phyloP scores from a whole-genome alignment of 2,113 vertebrate species.

The Reinhardtius hippoglossoides region DNA sequence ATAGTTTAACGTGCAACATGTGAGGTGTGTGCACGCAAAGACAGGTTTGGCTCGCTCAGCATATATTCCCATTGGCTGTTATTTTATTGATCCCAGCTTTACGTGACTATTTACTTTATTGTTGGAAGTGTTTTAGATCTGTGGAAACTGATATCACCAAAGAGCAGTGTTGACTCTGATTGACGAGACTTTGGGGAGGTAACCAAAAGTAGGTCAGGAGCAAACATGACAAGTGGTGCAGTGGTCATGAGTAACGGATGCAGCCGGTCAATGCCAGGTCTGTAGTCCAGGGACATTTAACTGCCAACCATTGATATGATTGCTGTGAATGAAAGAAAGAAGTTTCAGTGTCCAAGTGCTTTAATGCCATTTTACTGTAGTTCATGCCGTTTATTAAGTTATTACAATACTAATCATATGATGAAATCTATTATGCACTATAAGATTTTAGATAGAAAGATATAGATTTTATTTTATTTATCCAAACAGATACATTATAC shows the following conservation, averaged over 20 bases:
- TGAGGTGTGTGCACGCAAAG: too few relatives aligned
- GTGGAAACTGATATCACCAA: constrained; percentile 37
- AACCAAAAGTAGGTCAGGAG: constrained; percentile 37
- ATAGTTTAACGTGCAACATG: too few relatives aligned
- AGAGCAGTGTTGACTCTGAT: constrained; percentile 26
- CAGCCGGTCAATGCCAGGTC: constrained; percentile 4
- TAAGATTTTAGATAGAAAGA: too few relatives aligned
- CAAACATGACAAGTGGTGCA: background rate
- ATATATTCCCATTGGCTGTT: too few relatives aligned
- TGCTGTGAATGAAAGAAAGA: background rate
- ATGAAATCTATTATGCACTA: too few relatives aligned
- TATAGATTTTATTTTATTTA: too few relatives aligned
- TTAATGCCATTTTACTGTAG: too few relatives aligned
- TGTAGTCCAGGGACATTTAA: background rate
- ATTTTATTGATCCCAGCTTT: constrained; percentile 13
- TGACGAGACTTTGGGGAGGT: constrained; percentile 20
- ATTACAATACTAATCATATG: too few relatives aligned
- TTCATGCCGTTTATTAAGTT: too few relatives aligned
- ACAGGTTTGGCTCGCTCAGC: too few relatives aligned
- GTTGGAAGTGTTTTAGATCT: constrained; percentile 25
- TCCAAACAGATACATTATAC: too few relatives aligned
- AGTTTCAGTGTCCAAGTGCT: background rate
- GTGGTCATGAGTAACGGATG: background rate
- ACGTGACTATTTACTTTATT: constrained; percentile 33
- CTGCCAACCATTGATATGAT: constrained; percentile 9